Percentiles rank a stretch among this genome's conserved stretches.
Conservation (phyloP, 2,888 invertebrate species). For the Amiota communis region DNA sequence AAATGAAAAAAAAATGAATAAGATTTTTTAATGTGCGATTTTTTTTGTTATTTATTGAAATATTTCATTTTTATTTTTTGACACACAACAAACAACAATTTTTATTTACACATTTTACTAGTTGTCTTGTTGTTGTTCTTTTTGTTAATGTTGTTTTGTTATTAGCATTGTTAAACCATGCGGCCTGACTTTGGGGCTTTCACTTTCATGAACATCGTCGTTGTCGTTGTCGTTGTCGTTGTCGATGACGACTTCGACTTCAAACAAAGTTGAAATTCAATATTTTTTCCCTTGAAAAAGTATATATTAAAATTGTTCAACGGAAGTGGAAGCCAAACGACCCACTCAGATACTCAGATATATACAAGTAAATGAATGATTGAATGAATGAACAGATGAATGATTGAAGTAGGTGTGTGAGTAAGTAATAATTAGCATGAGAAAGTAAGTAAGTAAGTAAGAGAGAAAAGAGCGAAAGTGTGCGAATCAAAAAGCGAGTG, state of each 20-base stretch:
- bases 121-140: conserved; percentile 6
- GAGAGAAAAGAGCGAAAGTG: background rate
- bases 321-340: conserved; percentile 19
- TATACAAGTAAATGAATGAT: conserved; percentile 8
- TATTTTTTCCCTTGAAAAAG: background rate
- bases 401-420: background rate
- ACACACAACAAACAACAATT: conserved; percentile 29
- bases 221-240: conserved; percentile 26
- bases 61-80: conserved; percentile 4
- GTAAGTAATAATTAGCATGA: background rate
- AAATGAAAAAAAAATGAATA: no score
- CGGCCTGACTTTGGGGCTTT: conserved; percentile 48
- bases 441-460: no score
- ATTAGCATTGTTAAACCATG: background rate
- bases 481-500: background rate
- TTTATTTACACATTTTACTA: conserved; percentile 58
- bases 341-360: background rate
- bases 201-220: conserved; percentile 52
- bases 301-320: background rate
- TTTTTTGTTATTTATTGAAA: background rate
- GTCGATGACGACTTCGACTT: background rate
- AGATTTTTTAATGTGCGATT: no score
- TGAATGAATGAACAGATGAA: conserved; percentile 1
- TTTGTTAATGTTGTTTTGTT: conserved; percentile 7
- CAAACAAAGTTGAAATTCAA: conserved; percentile 14